Conservation (phyloP, 2,888 invertebrate genomes). For the Ophonus ardosiacus region DNA sequence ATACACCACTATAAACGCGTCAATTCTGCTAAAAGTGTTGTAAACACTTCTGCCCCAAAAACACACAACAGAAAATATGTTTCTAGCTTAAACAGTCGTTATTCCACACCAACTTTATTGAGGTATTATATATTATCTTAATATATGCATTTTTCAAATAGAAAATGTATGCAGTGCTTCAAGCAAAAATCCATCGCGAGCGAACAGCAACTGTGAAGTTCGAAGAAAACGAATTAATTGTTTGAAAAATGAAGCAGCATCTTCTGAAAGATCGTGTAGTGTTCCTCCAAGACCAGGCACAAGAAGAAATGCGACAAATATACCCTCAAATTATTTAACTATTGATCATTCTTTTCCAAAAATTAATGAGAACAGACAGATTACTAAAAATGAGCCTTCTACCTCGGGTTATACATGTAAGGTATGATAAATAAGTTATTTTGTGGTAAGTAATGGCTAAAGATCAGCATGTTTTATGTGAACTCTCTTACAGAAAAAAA, state of each 20-base stretch:
- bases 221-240: neutral
- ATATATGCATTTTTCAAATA: slow-evolving; percentile 12
- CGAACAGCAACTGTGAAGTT: slow-evolving; percentile 44
- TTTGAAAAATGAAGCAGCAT: neutral
- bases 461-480: neutral
- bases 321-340: slow-evolving; percentile 33
- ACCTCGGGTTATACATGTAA: neutral
- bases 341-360: neutral
- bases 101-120: slow-evolving; percentile 47
- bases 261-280: slow-evolving; percentile 55
- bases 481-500: neutral
- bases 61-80: slow-evolving; percentile 66
- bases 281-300: slow-evolving; percentile 66
- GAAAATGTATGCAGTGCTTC: slow-evolving; percentile 11
- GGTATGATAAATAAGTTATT: neutral
- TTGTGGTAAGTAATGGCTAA: no score
- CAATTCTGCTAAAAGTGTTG: slow-evolving; percentile 72
- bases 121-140: slow-evolving; percentile 36
- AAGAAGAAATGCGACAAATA: slow-evolving; percentile 65
- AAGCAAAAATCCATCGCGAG: slow-evolving; percentile 14
- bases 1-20: slow-evolving; percentile 75
- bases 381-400: neutral
- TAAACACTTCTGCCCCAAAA: slow-evolving; percentile 73
- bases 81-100: slow-evolving; percentile 36
- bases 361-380: neutral